Evolutionary conservation across 2,113 vertebrate genomes (phyloP).

Genomic region (Glaucomys volans): DNA sequence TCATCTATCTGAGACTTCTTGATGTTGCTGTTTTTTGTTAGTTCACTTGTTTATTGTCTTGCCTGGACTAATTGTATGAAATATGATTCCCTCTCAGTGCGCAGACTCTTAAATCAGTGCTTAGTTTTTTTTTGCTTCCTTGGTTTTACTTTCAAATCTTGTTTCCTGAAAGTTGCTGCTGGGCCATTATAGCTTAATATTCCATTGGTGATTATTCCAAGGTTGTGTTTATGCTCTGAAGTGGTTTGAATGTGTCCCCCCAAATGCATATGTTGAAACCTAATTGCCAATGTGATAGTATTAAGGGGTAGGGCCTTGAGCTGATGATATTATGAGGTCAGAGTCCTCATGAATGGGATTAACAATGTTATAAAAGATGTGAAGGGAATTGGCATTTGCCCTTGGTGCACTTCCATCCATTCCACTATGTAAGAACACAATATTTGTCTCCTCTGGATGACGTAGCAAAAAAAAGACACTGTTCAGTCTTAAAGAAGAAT

Average conservation of each 20-base stretch:
- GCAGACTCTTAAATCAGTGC: neutral
- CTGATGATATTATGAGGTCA: no score
- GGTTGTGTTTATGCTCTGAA: neutral
- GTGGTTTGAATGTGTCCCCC: no score
- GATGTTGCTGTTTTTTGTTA: neutral
- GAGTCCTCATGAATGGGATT: neutral
- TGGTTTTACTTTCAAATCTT: constrained; percentile 20
- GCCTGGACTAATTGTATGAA: neutral
- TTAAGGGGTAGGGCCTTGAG: no score
- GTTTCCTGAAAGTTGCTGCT: neutral
- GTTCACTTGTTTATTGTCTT: constrained; percentile 12
- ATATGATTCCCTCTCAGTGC: neutral
- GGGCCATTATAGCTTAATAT: neutral
- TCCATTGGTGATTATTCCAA: neutral
- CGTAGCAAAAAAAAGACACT: neutral
- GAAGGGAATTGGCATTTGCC: neutral
- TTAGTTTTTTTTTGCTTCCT: neutral
- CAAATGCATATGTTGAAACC: no score
- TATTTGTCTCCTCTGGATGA: neutral
- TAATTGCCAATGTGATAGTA: no score
- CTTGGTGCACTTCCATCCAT: neutral
- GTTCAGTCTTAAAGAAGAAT: no score
- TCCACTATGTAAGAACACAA: neutral
- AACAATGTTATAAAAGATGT: neutral
- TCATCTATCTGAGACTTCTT: neutral